Base-by-base conservation (phyloP, 2,797 vertebrate species). In the Sylvilagus floridanus region DNA sequence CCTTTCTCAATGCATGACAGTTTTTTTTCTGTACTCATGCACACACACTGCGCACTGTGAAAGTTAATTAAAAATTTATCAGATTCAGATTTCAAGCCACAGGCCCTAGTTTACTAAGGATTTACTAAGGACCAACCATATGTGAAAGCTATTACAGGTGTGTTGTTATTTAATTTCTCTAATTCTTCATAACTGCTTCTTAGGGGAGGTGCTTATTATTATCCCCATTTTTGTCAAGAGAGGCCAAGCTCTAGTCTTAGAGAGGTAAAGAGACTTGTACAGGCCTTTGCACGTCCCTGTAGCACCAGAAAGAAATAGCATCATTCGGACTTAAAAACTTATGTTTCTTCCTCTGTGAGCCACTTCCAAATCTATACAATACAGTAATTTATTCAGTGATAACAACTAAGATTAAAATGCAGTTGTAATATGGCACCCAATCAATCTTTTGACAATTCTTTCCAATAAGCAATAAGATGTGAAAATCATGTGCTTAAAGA, bases 41-140 rank as follows among this genome's bases (percentile, higher is more conserved):
- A 37, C 62, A 60, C 35, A n/a, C 26, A 42, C 11, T 66, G 6
- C 1, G 26, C 57, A 75, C 22, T 52, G n/a, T 69, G 24, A 88
- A 35, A 16, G 7, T 30, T 47, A 78, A 79, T 37, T 93, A 95
- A 83, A 9, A 87, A 73, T 84, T 71, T 47, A 79, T 86, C 32
- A 84, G 60, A 66, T 42, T 83, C 14, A n/a, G 17, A 19, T 77
- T 22, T 86, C 2, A 83, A 4, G 4, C 10, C 13, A 8, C 2
- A 63, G 17, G 12, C 1, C 16, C 30, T 52, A 7, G 21, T 68
- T 37, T 89, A 16, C 32, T 82, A n/a, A 28, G 50, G 11, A 50
- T 75, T 78, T 81, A 32, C 90, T 60, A 7, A 86, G 17, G 21
- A 90, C 7, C 66, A 92, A 81, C 7, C 13, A 21, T 32, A 35